Percentiles rank a stretch among this genome's conserved stretches.
phyloP scores from a whole-genome alignment of 2,888 invertebrate species.

The Eumerus sabulonum region DNA sequence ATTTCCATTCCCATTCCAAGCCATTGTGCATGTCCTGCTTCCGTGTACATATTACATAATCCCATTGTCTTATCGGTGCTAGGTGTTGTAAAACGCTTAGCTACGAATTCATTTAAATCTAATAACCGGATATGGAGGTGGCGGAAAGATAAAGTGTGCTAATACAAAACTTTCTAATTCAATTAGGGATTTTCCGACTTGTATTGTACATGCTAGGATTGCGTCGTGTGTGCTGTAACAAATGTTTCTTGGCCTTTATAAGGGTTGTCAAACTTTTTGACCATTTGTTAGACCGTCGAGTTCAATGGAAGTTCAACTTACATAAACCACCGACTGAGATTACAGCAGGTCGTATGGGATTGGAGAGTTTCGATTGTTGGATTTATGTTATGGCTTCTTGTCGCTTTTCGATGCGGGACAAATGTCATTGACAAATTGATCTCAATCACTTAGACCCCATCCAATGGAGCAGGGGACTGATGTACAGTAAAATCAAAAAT shows the following conservation, averaged over 20 bases:
- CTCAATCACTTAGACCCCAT: conserved; percentile 5
- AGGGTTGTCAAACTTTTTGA: not conserved
- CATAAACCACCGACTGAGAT: too few species aligned
- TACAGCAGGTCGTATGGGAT: too few species aligned
- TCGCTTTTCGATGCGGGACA: not conserved
- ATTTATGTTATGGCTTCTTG: conserved; percentile 3
- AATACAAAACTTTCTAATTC: conserved; percentile 13
- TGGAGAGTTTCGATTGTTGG: not conserved
- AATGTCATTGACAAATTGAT: conserved; percentile 29
- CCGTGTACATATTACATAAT: not conserved
- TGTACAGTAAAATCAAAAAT: conserved; percentile 30
- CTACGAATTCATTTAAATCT: conserved; percentile 15
- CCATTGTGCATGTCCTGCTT: not conserved
- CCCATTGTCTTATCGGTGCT: conserved; percentile 14
- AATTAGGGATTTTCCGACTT: conserved; percentile 9
- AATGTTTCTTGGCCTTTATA: not conserved
- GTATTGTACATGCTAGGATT: not conserved
- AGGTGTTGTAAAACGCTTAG: conserved; percentile 12
- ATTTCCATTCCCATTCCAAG: too few species aligned
- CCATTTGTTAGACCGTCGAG: not conserved
- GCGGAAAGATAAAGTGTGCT: conserved; percentile 12
- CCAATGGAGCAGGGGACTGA: too few species aligned
- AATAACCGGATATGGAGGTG: conserved; percentile 10
- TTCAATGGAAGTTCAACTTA: too few species aligned
- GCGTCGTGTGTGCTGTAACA: not conserved